These are phyloP conservation scores for Abramis brama DNA, from an alignment of 2,113 vertebrate species.

Conservation along the genomic window DNA sequence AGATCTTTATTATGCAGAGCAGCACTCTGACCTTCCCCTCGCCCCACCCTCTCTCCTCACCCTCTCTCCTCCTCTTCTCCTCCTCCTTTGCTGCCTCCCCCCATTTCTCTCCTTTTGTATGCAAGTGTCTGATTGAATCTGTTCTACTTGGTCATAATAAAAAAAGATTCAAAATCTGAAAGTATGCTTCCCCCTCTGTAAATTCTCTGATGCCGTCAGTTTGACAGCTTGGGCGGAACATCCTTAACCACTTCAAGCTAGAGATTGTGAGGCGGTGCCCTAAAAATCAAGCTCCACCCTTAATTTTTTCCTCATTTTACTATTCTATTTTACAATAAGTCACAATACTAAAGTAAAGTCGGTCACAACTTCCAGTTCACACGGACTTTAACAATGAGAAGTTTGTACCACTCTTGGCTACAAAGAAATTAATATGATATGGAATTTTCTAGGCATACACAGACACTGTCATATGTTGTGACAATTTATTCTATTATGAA, in stretches of 20 bases:
- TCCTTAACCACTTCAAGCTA: too few relatives aligned
- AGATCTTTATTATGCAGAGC: slow-evolving; percentile 71
- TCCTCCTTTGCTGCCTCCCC: neutral
- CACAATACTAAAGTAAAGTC: neutral
- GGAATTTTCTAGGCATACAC: neutral
- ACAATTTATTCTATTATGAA: neutral
- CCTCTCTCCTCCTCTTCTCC: slow-evolving; percentile 21
- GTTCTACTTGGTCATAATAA: slow-evolving; percentile 67
- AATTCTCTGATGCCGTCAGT: too few relatives aligned
- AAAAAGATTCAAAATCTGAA: slow-evolving; percentile 21
- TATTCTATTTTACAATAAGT: neutral
- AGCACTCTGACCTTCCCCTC: slow-evolving; percentile 55
- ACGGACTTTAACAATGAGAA: neutral
- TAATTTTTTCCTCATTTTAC: neutral
- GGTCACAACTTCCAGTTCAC: neutral
- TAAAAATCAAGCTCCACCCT: neutral
- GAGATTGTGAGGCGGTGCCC: neutral
- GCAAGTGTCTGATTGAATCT: slow-evolving; percentile 72
- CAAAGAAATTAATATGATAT: too few relatives aligned
- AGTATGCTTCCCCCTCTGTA: too few relatives aligned
- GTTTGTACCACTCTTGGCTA: neutral
- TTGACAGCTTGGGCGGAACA: too few relatives aligned
- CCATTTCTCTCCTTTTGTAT: slow-evolving; percentile 59
- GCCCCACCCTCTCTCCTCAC: slow-evolving; percentile 22
- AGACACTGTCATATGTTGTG: neutral